Evolutionary conservation across 2,888 invertebrate species (phyloP), one percentile per base, ranked within the genome.

Genomic region (Drosophila subsilvestris): DNA sequence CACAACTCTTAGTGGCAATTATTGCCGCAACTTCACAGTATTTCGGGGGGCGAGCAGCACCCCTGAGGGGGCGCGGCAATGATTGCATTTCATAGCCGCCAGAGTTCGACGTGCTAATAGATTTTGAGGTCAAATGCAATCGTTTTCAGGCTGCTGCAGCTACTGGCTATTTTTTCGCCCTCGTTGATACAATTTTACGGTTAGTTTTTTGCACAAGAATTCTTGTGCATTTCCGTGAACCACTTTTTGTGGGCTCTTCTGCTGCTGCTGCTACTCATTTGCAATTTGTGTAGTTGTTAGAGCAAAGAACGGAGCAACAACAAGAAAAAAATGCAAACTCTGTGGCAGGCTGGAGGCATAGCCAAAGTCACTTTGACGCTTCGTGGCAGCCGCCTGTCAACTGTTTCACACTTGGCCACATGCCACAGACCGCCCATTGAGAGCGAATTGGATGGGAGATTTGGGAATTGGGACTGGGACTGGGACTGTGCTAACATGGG

Each of bases 111-210:
- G 80, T 89, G 87, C 90, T 90, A 87, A 90, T 88, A 90, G 89
- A 90, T 87, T 90, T 90, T 90, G 90, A 90, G 90, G 89, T 90
- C 89, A 89, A 73, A 76, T 81, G 84, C 86, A 86, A 83, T 75
- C 51, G 69, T 63, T 85, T 78, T 66, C 68, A 63, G 45, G 42
- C 47, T 32, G 27, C 32, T 49, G 56, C 54, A 61, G 71, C 61
- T 51, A 51, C 68, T 59, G 76, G 66, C 63, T 51, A 56, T 73
- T 76, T 75, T 68, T 49, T 61, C 43, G 63, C 61, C 63, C 74
- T 72, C 56, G 70, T 59, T 84, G 81, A 78, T 84, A 84, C 85
- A 79, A 72, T 83, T 82, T 37, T 72, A 73, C 53, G 65, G 55
- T 45, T 44, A 37, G 32, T 69, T 78, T 83, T 83, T 86, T 86